phyloP scores from a whole-genome alignment of 2,797 vertebrate species.

The Hyperoplus lanceolatus region DNA sequence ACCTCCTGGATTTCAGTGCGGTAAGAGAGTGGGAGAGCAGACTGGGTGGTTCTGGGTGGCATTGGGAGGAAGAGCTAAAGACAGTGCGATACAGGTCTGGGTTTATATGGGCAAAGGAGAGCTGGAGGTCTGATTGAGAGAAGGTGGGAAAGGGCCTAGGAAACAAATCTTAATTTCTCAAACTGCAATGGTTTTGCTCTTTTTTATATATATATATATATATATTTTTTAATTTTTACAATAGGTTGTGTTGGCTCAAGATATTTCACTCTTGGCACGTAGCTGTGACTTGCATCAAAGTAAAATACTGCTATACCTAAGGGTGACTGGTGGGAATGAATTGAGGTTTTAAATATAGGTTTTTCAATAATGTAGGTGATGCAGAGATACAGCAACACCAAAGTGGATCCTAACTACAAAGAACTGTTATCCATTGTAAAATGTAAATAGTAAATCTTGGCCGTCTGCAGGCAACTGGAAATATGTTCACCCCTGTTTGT shows the following conservation, averaged over 20 bases:
- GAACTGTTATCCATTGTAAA: conserved; percentile 37
- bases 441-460: conserved; percentile 37
- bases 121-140: conserved; percentile 54
- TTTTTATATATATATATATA: background rate
- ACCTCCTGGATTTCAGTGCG: conserved; percentile 99
- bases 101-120: conserved; percentile 32
- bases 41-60: conserved; percentile 77
- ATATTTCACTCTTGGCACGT: conserved; percentile 47
- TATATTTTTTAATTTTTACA: conserved; percentile 19
- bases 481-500: conserved; percentile 37
- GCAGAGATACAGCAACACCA: conserved; percentile 25
- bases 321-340: conserved; percentile 48
- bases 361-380: conserved; percentile 50
- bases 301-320: conserved; percentile 49
- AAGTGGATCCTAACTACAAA: conserved; percentile 34
- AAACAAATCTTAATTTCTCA: conserved; percentile 26
- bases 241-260: conserved; percentile 26
- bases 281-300: conserved; percentile 40
- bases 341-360: conserved; percentile 46
- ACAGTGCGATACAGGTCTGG: conserved; percentile 62
- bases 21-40: conserved; percentile 88
- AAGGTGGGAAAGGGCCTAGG: conserved; percentile 21
- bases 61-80: conserved; percentile 59
- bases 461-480: conserved; percentile 29
- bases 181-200: background rate